phyloP scores from a whole-genome alignment of 2,797 vertebrate species.

The Calcarius lapponicus region DNA sequence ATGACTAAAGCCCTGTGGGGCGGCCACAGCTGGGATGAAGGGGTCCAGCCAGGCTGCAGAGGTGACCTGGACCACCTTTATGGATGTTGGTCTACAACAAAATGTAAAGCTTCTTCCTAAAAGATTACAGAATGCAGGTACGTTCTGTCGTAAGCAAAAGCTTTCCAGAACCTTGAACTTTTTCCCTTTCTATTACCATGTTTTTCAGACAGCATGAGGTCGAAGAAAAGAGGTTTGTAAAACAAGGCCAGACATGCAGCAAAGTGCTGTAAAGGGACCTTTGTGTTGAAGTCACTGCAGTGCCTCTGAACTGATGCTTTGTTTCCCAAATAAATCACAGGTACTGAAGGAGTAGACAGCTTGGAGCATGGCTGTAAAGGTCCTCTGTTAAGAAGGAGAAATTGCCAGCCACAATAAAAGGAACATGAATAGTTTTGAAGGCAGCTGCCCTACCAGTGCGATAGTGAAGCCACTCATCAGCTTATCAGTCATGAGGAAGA shows the following conservation, averaged over 20 bases:
- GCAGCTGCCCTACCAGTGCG: not conserved
- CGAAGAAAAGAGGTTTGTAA: not conserved
- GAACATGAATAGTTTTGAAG: not conserved
- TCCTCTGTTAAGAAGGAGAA: conserved; percentile 15
- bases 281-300: not conserved
- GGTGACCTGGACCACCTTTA: not conserved
- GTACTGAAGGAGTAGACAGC: not conserved
- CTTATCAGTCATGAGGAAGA: not conserved
- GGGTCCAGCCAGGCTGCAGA: not conserved
- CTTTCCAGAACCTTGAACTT: not conserved
- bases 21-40: rapidly evolving
- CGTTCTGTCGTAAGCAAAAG: not conserved
- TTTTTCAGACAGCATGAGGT: not conserved
- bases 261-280: not conserved
- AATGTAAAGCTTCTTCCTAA: not conserved
- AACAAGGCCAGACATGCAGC: not conserved
- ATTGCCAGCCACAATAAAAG: not conserved
- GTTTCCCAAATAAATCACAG: conserved; percentile 43
- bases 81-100: not conserved
- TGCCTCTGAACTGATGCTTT: not conserved
- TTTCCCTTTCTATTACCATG: not conserved
- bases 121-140: not conserved
- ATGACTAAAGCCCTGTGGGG: rapidly evolving
- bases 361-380: not conserved
- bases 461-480: not conserved